These are phyloP conservation scores for Thelaira solivaga DNA, from an alignment of 2,888 invertebrate species.

Conservation along the genomic window DNA sequence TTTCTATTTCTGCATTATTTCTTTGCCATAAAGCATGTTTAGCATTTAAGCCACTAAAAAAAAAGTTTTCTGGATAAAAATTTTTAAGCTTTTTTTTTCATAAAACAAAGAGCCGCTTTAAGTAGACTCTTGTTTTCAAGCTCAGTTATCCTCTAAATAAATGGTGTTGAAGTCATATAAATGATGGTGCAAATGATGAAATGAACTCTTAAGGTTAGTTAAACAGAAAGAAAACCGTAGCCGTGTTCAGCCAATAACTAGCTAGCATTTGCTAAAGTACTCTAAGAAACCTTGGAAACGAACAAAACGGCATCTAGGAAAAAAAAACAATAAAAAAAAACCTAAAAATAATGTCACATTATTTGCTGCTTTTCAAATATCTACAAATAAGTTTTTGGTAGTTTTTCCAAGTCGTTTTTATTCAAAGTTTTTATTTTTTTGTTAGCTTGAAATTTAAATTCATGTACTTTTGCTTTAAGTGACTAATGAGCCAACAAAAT, in stretches of 20 bases:
- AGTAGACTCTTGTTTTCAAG: no score
- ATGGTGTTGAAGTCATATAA: slow-evolving; percentile 60
- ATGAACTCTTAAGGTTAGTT: slow-evolving; percentile 50
- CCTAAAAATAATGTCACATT: slow-evolving; percentile 40
- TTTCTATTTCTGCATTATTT: not conserved
- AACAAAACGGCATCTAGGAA: not conserved
- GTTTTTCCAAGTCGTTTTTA: not conserved
- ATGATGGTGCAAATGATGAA: slow-evolving; percentile 62
- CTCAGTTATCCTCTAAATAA: slow-evolving; percentile 2
- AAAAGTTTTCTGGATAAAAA: no score
- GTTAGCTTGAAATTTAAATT: not conserved
- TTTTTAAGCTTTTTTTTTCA: not conserved
- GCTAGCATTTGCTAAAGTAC: slow-evolving; percentile 1
- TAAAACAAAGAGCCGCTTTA: slow-evolving; percentile 18
- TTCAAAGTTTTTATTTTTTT: slow-evolving; percentile 4
- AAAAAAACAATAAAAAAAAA: not conserved
- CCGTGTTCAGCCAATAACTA: not conserved
- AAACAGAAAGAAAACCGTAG: not conserved
- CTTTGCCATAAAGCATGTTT: slow-evolving; percentile 12
- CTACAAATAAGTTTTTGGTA: slow-evolving; percentile 50
- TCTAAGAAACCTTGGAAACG: not conserved
- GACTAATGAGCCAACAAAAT: slow-evolving; percentile 63
- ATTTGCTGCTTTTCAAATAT: slow-evolving; percentile 52
- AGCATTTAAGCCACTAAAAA: no score
- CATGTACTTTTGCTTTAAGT: slow-evolving; percentile 50